Evolutionary conservation across 2,888 invertebrate genomes (phyloP), one percentile per base, ranked within the genome.

Genomic region (Bombylius discolor): DNA sequence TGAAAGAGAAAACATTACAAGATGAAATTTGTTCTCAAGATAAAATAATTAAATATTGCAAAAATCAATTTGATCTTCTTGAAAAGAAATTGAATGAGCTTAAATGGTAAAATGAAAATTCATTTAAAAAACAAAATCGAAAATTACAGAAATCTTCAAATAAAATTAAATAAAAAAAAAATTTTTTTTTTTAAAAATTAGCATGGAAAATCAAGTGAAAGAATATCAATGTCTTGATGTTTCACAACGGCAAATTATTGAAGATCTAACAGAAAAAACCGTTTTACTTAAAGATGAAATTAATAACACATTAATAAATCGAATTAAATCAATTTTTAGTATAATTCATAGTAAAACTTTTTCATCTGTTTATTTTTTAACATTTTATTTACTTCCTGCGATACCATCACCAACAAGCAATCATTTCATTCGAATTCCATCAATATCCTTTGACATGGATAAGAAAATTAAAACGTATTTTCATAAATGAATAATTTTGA

Each of bases 1-100:
- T 1, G 8, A 11, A 42, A 42, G 11, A 42, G 11, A 11, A 42
- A 11, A 52, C 52, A 9, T 57, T 63, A 23, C 34, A 55, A 4
- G 51, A 54, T 6, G 55, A 65, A 12, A 46, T 67, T 49, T 53
- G 52, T 1, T 47, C 56, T n/a, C 65, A 65, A 51, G 58, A 62
- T 5, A 52, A 58, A 32, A 58, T 59, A 55, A 57, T 51, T 9
- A 13, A 34, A 2, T 13, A 57, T 58, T 60, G 53, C 6, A n/a
- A 49, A 47, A 5, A 46, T 5, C 47, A 52, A 4, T 49, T 66
- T 1, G 52, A 58, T 5, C 5, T 32, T 31, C 57, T 61, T 8
- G 59, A 62, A 47, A 31, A 48, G 4, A 50, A 45, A 34, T 33
- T 62, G 12, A 45, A 9, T 7, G 57, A 57, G 31, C 46, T 57